A percentile compares a stretch with the other conserved stretches of the same genome.
phyloP scores from a whole-genome alignment of 1,140 invertebrate species.

The Choristoneura fumiferana region DNA sequence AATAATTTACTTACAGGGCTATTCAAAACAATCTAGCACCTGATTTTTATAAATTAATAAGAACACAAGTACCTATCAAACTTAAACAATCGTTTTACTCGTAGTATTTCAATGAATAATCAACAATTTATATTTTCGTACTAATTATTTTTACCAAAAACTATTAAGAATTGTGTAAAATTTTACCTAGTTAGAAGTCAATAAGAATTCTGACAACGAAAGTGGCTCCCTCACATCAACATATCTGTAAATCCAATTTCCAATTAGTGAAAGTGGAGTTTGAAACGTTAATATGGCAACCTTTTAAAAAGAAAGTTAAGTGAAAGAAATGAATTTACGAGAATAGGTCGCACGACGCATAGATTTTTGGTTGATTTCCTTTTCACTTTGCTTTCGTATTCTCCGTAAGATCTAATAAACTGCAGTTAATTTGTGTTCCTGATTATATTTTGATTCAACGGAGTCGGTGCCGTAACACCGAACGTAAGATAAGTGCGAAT shows the following conservation, averaged over 20 bases:
- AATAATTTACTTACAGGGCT: too few relatives aligned
- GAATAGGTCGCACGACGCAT: conserved; percentile 76
- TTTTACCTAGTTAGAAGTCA: neutral
- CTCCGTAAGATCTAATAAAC: conserved; percentile 74
- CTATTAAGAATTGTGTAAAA: too few relatives aligned
- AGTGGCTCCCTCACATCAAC: conserved; percentile 4
- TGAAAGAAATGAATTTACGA: conserved; percentile 78
- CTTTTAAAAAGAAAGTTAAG: conserved; percentile 76
- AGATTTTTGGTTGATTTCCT: conserved; percentile 78
- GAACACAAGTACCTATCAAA: too few relatives aligned
- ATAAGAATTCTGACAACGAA: neutral
- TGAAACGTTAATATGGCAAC: conserved; percentile 44
- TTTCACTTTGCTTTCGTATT: conserved; percentile 75
- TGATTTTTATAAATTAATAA: too few relatives aligned
- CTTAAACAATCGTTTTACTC: too few relatives aligned
- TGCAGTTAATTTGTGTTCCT: conserved; percentile 67
- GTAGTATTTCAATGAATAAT: too few relatives aligned
- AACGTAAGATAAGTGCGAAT: conserved; percentile 71
- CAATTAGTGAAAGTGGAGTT: neutral
- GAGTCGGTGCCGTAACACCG: conserved; percentile 49
- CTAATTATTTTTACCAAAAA: too few relatives aligned
- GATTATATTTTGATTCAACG: conserved; percentile 67
- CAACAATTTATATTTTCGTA: too few relatives aligned
- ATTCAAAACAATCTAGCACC: too few relatives aligned
- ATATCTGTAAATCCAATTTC: neutral